Conservation (phyloP, 2,797 vertebrate species). For the Salmo trutta region DNA sequence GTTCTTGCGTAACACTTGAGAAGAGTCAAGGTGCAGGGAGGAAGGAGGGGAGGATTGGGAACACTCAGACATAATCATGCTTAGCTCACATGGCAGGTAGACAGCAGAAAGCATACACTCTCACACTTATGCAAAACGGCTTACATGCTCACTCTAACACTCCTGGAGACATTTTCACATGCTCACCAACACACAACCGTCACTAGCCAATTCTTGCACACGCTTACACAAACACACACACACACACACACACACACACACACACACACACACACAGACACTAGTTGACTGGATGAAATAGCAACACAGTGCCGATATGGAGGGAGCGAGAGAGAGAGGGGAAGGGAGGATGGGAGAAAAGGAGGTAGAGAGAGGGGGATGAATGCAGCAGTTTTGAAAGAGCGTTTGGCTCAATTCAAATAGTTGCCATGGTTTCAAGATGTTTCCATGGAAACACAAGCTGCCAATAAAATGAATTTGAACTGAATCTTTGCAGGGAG, state of each 20-base stretch:
- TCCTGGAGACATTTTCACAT: not conserved
- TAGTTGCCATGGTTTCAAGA: constrained; percentile 81
- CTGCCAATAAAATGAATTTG: constrained; percentile 80
- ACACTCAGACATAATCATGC: constrained; percentile 51
- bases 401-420: constrained; percentile 76
- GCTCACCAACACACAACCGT: not conserved
- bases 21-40: constrained; percentile 57
- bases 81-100: constrained; percentile 36
- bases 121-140: not conserved
- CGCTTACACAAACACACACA: constrained; percentile 28
- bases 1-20: constrained; percentile 42
- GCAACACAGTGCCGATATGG: constrained; percentile 59
- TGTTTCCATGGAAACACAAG: constrained; percentile 83
- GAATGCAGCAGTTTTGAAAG: constrained; percentile 71
- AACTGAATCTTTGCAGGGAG: constrained; percentile 73
- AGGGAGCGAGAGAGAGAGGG: constrained; percentile 45
- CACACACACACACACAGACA: constrained; percentile 26
- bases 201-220: not conserved
- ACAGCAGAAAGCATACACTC: not conserved
- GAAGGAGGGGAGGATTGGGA: constrained; percentile 19
- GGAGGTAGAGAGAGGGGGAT: constrained; percentile 49
- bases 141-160: constrained; percentile 4
- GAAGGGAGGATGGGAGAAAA: constrained; percentile 38
- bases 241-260: constrained; percentile 29
- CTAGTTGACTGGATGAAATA: constrained; percentile 39